Conservation (phyloP, 2,113 vertebrate genomes). For the Cryptotis parvus region DNA sequence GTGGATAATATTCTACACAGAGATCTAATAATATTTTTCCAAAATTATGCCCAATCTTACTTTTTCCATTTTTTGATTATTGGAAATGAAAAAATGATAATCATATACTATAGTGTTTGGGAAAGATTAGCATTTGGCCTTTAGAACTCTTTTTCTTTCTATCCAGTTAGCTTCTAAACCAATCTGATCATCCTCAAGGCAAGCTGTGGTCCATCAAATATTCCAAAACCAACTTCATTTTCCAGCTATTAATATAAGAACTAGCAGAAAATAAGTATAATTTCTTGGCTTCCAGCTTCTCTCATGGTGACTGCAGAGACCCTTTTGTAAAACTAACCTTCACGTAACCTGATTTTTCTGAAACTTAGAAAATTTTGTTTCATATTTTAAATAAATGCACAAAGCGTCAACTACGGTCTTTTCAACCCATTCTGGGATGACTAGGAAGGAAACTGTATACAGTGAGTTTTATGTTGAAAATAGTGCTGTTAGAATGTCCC, state of each 20-base stretch:
- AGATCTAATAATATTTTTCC: conserved; percentile 30
- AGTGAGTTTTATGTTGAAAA: background rate
- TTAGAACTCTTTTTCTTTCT: conserved; percentile 62
- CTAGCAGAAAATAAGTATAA: conserved; percentile 84
- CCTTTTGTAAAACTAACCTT: conserved; percentile 80
- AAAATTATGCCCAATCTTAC: background rate
- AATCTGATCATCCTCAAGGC: conserved; percentile 50
- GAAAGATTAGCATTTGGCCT: conserved; percentile 72
- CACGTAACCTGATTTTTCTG: conserved; percentile 58
- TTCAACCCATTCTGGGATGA: background rate
- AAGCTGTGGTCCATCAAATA: background rate
- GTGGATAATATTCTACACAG: background rate
- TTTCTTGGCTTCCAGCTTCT: conserved; percentile 79
- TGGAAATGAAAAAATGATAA: background rate
- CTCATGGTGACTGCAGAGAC: conserved; percentile 66
- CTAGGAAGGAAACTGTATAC: conserved; percentile 13
- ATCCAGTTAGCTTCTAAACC: background rate
- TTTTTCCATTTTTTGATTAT: background rate
- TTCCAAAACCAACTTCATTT: conserved; percentile 36
- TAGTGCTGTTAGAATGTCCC: background rate
- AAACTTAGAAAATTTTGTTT: conserved; percentile 30
- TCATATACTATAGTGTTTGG: background rate
- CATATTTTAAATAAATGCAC: conserved; percentile 35
- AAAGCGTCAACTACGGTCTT: background rate
- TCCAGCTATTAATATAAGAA: conserved; percentile 68